These are phyloP conservation scores for Agapornis roseicollis DNA, from an alignment of 2,113 vertebrate genomes.

Conservation along the genomic window DNA sequence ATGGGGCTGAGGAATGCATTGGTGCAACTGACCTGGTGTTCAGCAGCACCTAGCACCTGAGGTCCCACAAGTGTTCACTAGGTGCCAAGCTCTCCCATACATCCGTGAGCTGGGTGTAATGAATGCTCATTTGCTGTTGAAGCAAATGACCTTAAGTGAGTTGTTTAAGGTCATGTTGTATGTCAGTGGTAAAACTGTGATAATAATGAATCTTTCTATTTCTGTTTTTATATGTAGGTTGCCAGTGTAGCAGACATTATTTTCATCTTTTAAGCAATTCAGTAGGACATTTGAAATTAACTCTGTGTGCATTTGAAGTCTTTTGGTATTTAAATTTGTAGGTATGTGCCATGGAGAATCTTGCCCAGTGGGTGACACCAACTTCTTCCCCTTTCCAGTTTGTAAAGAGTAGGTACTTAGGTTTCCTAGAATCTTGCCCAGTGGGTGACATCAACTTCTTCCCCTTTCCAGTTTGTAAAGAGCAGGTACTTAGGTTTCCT, in stretches of 20 bases:
- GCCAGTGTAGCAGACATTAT: not conserved
- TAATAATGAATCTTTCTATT: not conserved
- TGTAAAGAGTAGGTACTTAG: not conserved
- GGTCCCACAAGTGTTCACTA: not conserved
- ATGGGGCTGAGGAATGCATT: not conserved
- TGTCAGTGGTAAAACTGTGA: not conserved
- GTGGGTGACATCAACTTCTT: not conserved
- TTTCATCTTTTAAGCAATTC: not conserved
- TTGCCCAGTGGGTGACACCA: not conserved
- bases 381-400: not conserved
- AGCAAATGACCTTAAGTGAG: not conserved
- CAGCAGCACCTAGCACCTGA: not conserved
- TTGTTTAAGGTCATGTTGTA: not conserved
- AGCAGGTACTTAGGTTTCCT: not conserved
- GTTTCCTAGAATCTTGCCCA: not conserved
- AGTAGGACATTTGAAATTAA: not conserved
- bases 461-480: not conserved
- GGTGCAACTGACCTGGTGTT: not conserved
- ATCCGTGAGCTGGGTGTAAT: not conserved
- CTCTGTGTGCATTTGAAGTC: not conserved
- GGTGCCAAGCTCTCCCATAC: not conserved
- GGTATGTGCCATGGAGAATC: not conserved
- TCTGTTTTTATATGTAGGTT: not conserved
- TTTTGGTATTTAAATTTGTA: not conserved
- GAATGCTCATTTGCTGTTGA: not conserved